These are phyloP conservation scores for Metalampra italica DNA, from an alignment of 2,888 invertebrate species.

Conservation along the genomic window DNA sequence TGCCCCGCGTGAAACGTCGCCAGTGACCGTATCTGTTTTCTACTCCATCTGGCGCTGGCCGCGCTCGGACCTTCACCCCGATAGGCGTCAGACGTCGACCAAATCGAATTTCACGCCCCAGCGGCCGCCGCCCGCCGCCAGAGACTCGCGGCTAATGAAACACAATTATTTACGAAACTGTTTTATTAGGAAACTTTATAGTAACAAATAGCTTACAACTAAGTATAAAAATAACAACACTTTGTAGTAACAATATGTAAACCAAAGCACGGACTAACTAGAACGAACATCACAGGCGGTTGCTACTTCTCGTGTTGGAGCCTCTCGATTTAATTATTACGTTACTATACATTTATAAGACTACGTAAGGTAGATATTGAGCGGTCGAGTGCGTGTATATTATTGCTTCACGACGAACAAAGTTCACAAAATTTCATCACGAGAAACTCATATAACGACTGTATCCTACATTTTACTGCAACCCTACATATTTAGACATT, in stretches of 20 bases:
- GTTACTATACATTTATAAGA: neutral
- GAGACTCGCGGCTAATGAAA: slow-evolving; percentile 50
- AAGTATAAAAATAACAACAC: slow-evolving; percentile 66
- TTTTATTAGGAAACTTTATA: slow-evolving; percentile 72
- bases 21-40: slow-evolving; percentile 39
- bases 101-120: slow-evolving; percentile 61
- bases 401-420: too few relatives aligned
- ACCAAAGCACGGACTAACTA: slow-evolving; percentile 40
- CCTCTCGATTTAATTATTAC: slow-evolving; percentile 5
- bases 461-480: too few relatives aligned
- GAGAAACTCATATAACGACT: too few relatives aligned
- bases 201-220: slow-evolving; percentile 46
- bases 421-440: too few relatives aligned
- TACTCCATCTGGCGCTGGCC: slow-evolving; percentile 32
- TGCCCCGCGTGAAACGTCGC: slow-evolving; percentile 37
- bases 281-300: slow-evolving; percentile 47
- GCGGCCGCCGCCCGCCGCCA: slow-evolving; percentile 31
- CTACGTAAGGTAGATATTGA: too few relatives aligned
- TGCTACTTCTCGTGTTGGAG: slow-evolving; percentile 4
- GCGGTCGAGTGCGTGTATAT: too few relatives aligned
- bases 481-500: too few relatives aligned
- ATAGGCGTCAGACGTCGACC: slow-evolving; percentile 37
- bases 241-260: slow-evolving; percentile 24
- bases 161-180: slow-evolving; percentile 57
- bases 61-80: slow-evolving; percentile 61